phyloP scores from a whole-genome alignment of 2,888 invertebrate species.

The Scaptomyza polygonia region DNA sequence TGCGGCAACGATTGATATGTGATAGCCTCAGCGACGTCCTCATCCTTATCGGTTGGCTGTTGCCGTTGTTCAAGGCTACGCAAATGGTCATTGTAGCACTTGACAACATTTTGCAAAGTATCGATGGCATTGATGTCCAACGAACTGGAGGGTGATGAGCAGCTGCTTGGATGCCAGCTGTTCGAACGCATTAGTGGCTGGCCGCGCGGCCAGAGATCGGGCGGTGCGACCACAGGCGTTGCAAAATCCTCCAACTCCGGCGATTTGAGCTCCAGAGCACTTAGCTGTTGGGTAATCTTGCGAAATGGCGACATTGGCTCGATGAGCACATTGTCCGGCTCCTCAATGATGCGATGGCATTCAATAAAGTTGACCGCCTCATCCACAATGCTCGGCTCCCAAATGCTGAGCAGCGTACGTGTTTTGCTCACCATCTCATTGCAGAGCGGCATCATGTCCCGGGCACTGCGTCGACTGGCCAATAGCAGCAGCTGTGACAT shows the following conservation, averaged over 20 bases:
- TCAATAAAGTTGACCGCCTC: constrained; percentile 93
- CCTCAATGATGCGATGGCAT: constrained; percentile 86
- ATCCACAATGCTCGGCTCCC: constrained; percentile 94
- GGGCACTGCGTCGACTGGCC: constrained; percentile 90
- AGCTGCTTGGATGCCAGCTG: constrained; percentile 73
- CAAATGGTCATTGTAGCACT: constrained; percentile 81
- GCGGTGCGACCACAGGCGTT: constrained; percentile 88
- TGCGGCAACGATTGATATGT: constrained; percentile 81
- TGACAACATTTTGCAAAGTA: constrained; percentile 81
- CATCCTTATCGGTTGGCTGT: not conserved
- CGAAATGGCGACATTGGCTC: constrained; percentile 90
- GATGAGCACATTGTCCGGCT: constrained; percentile 84
- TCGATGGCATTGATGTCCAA: constrained; percentile 83
- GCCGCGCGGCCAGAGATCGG: constrained; percentile 87
- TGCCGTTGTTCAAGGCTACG: constrained; percentile 44
- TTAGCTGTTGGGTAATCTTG: constrained; percentile 91
- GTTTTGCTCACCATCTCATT: constrained; percentile 92
- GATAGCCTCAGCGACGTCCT: not conserved
- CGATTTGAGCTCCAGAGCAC: constrained; percentile 88
- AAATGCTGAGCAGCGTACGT: constrained; percentile 90
- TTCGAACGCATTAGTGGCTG: constrained; percentile 80
- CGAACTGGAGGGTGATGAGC: constrained; percentile 72
- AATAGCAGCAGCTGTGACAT: constrained; percentile 90
- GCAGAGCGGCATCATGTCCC: constrained; percentile 90
- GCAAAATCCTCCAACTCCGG: constrained; percentile 90